These are phyloP conservation scores for Drosophila hydei DNA, from an alignment of 1,140 invertebrate species.

Conservation along the genomic window DNA sequence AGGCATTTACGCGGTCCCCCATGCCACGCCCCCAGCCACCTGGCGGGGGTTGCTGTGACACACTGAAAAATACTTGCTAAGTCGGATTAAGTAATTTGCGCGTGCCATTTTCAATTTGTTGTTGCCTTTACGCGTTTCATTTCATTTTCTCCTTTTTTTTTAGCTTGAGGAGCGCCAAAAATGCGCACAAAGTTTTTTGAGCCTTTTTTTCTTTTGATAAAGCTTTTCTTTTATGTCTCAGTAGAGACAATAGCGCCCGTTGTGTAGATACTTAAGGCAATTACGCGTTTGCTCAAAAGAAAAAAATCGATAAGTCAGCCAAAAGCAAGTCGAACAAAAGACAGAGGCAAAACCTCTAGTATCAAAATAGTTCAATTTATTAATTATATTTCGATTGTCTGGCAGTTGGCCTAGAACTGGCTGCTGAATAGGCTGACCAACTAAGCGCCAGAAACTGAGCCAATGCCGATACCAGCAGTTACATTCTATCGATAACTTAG, in stretches of 20 bases:
- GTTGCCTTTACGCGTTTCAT: conserved; percentile 22
- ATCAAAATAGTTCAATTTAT: neutral
- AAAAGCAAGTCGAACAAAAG: neutral
- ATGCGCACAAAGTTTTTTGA: conserved; percentile 7
- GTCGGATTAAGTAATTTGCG: conserved; percentile 81
- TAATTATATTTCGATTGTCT: conserved; percentile 2
- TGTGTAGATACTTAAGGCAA: conserved; percentile 2
- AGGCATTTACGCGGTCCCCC: conserved; percentile 56
- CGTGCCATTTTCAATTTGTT: conserved; percentile 73
- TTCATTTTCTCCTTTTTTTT: conserved; percentile 8
- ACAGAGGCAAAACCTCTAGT: neutral
- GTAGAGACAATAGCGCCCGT: neutral
- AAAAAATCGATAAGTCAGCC: conserved; percentile 2
- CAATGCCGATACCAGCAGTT: too few relatives aligned
- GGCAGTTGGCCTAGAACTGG: too few relatives aligned
- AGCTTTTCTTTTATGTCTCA: conserved; percentile 22
- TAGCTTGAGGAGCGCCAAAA: conserved; percentile 12
- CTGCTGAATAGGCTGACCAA: too few relatives aligned
- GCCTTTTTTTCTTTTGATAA: conserved; percentile 9
- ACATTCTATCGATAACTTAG: too few relatives aligned
- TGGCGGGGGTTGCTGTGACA: conserved; percentile 24
- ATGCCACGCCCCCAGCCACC: neutral
- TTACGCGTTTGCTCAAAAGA: neutral
- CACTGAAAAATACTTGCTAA: conserved; percentile 66
- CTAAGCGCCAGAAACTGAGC: too few relatives aligned